Conservation (phyloP, 1,140 invertebrate genomes). For the Cherax quadricarinatus region DNA sequence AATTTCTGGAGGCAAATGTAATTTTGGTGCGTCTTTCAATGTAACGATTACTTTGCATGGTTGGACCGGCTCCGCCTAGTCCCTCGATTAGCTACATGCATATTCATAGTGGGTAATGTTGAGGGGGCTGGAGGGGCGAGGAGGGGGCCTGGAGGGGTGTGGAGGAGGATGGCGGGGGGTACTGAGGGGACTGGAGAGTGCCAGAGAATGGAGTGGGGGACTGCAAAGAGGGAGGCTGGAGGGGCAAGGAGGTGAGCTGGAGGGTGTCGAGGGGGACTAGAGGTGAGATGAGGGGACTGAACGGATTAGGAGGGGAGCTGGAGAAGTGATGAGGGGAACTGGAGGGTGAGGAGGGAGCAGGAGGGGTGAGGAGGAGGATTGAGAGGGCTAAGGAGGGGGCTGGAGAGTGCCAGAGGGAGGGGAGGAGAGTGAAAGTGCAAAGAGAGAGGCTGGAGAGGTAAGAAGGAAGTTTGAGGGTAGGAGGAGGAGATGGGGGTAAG, state of each 20-base stretch:
- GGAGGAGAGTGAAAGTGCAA: neutral
- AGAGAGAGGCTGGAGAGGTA: neutral
- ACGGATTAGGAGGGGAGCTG: neutral
- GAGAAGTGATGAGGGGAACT: neutral
- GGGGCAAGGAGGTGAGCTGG: neutral
- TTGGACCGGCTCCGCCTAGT: slow-evolving; percentile 47
- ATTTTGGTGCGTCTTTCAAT: slow-evolving; percentile 69
- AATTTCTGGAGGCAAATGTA: slow-evolving; percentile 69
- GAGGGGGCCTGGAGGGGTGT: neutral
- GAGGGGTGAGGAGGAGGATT: neutral
- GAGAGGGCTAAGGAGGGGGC: neutral
- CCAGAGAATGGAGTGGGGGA: neutral
- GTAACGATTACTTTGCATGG: slow-evolving; percentile 67
- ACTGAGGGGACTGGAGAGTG: neutral
- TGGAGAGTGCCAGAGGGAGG: neutral
- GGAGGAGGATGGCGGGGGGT: neutral
- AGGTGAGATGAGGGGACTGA: too few species aligned
- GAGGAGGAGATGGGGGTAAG: neutral
- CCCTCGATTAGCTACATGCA: slow-evolving; percentile 62
- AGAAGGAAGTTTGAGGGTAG: neutral
- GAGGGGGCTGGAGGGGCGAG: neutral
- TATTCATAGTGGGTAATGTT: slow-evolving; percentile 53
- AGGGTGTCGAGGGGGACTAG: neutral
- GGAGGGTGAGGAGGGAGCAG: neutral
- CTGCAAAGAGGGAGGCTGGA: neutral